Evolutionary conservation across 2,888 invertebrate species (phyloP).

Genomic region (Apodemia mormo): DNA sequence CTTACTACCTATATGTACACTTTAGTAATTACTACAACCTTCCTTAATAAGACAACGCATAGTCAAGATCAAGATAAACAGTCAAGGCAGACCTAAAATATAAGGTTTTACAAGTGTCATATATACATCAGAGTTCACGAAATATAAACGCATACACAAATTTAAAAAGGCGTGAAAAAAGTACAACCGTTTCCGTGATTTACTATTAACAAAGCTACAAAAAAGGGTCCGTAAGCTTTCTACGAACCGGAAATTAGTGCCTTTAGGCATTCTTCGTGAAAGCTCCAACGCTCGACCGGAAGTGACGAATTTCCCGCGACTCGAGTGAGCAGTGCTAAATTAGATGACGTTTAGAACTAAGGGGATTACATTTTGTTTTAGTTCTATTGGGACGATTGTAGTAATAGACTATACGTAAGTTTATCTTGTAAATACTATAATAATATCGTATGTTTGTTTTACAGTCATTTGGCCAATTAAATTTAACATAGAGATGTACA

Average conservation of each 20-base stretch:
- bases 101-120: too few species aligned
- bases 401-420: neutral
- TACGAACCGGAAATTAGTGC: constrained; percentile 24
- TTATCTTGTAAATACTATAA: neutral
- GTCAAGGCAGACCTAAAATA: too few species aligned
- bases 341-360: constrained; percentile 13
- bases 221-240: constrained; percentile 24
- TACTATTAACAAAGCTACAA: constrained; percentile 34
- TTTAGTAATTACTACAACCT: too few species aligned
- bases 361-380: constrained; percentile 11
- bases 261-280: constrained; percentile 25
- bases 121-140: too few species aligned
- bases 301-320: constrained; percentile 23
- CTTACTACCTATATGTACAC: too few species aligned
- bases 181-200: constrained; percentile 14
- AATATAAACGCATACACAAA: neutral
- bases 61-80: too few species aligned
- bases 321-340: constrained; percentile 13
- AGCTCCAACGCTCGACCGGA: constrained; percentile 22
- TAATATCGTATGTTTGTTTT: too few species aligned
- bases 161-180: constrained; percentile 8
- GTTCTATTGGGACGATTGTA: neutral
- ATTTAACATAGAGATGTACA: too few species aligned
- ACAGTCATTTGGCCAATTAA: too few species aligned
- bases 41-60: too few species aligned